Evolutionary conservation across 1,140 invertebrate genomes (phyloP).

Genomic region (Adoxophyes honmai): DNA sequence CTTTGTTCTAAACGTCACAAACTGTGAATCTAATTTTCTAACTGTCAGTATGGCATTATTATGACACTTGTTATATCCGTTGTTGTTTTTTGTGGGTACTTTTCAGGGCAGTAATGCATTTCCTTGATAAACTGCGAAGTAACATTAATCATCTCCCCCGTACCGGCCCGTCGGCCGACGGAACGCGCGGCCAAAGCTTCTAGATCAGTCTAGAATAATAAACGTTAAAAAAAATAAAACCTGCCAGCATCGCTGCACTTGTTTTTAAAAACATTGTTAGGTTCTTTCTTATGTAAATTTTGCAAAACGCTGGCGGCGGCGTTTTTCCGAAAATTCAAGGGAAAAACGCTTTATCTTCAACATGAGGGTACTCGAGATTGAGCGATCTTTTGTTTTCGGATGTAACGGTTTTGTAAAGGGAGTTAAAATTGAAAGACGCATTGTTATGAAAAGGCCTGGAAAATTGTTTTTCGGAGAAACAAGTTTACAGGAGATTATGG

Average conservation of each 20-base stretch:
- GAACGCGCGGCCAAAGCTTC: neutral
- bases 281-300: neutral
- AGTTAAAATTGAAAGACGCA: neutral
- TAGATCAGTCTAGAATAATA: too few species aligned
- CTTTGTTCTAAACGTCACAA: too few species aligned
- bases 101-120: too few species aligned
- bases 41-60: too few species aligned
- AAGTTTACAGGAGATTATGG: too few species aligned
- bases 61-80: too few species aligned
- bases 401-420: conserved; percentile 2
- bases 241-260: neutral
- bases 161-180: neutral
- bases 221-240: neutral
- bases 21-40: too few species aligned
- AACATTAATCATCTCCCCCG: neutral
- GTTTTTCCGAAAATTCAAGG: conserved; percentile 10
- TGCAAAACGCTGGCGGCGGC: neutral
- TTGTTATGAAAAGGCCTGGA: neutral
- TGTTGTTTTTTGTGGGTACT: too few species aligned
- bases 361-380: conserved; percentile 2
- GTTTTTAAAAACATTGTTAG: conserved; percentile 1
- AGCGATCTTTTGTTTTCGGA: conserved; percentile 11
- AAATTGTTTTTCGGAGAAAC: neutral
- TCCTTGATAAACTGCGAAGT: too few species aligned
- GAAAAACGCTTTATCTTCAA: conserved; percentile 1